phyloP scores from a whole-genome alignment of 2,113 vertebrate species.

The Labeo catla region DNA sequence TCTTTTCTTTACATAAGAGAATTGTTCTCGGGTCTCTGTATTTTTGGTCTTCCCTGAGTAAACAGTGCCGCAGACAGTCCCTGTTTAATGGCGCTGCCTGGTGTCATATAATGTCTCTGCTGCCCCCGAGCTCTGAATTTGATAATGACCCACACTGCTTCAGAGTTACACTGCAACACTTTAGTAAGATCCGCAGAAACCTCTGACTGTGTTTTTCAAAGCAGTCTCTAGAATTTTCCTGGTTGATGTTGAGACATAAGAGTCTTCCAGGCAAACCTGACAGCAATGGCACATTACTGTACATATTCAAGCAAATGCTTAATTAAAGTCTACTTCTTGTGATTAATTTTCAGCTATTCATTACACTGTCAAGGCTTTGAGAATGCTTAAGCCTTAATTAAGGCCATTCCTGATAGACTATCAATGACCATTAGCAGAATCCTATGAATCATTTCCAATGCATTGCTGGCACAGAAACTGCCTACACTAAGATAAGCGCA shows the following conservation, averaged over 20 bases:
- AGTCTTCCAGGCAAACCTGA: constrained; percentile 37
- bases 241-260: not conserved
- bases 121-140: constrained; percentile 14
- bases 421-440: constrained; percentile 66
- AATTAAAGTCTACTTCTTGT: constrained; percentile 62
- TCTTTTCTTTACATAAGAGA: constrained; percentile 26
- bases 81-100: constrained; percentile 45
- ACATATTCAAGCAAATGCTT: constrained; percentile 59
- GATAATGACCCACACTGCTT: constrained; percentile 46
- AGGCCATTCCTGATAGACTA: constrained; percentile 59
- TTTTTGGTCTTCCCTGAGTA: constrained; percentile 33
- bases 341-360: constrained; percentile 63
- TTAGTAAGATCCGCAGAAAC: not conserved
- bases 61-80: constrained; percentile 28
- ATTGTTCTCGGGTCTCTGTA: constrained; percentile 2
- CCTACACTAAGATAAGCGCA: constrained; percentile 43
- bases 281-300: constrained; percentile 51
- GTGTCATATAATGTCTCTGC: constrained; percentile 57
- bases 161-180: constrained; percentile 23
- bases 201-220: not conserved
- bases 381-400: constrained; percentile 48
- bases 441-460: constrained; percentile 65
- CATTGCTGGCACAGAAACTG: constrained; percentile 53
- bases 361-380: constrained; percentile 59
- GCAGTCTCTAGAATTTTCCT: not conserved